Conservation (phyloP, 2,113 vertebrate genomes). For the Manacus vitellinus region DNA sequence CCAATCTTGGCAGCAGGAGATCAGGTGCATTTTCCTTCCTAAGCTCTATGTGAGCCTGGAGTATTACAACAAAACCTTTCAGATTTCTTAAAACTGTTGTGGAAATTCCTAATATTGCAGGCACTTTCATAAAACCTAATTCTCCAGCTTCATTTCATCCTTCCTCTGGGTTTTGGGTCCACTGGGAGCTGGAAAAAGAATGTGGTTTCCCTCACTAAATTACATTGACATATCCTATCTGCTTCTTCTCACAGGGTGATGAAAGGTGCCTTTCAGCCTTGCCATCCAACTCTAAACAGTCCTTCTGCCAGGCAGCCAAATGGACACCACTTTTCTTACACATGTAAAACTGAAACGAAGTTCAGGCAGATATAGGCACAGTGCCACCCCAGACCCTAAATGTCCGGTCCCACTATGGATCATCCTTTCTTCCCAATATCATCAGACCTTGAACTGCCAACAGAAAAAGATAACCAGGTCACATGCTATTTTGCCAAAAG, state of each 20-base stretch:
- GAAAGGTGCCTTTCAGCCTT: neutral
- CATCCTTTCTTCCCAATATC: neutral
- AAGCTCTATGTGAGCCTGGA: neutral
- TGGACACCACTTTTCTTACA: neutral
- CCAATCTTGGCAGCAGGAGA: neutral
- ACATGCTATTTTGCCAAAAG: neutral
- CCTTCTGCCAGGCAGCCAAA: neutral
- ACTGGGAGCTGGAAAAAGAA: neutral
- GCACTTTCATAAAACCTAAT: neutral
- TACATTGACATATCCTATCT: neutral
- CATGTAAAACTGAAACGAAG: neutral
- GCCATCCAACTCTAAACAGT: neutral
- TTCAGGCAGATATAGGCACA: neutral
- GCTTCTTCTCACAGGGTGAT: neutral
- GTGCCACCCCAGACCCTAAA: neutral
- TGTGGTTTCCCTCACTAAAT: neutral
- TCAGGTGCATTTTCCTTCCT: neutral
- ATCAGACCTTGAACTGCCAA: neutral
- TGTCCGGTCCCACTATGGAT: fast-evolving
- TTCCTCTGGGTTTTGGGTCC: neutral
- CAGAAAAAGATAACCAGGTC: neutral
- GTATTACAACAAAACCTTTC: neutral
- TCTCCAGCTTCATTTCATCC: neutral
- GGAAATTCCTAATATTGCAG: neutral
- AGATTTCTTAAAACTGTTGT: neutral